phyloP scores from a whole-genome alignment of 1,140 invertebrate genomes.

The Lordiphosa collinella region DNA sequence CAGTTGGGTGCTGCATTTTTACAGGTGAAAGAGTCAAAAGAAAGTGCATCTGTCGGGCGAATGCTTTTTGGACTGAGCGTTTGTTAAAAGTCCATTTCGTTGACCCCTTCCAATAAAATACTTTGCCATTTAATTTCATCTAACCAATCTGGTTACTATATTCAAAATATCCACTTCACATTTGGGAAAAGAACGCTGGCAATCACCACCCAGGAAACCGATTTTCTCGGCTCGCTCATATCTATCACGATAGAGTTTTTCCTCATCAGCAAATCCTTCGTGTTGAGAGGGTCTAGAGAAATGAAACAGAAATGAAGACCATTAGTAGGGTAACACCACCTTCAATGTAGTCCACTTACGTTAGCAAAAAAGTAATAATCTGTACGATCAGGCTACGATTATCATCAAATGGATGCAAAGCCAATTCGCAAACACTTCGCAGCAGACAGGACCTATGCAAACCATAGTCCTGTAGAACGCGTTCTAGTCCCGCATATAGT shows the following conservation, averaged over 20 bases:
- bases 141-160: conserved; percentile 53
- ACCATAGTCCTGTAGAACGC: conserved; percentile 46
- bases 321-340: not conserved
- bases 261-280: conserved; percentile 54
- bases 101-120: not conserved
- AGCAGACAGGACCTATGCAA: conserved; percentile 64
- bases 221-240: conserved; percentile 68
- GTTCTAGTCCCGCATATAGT: conserved; percentile 55
- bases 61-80: no score
- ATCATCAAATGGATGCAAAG: conserved; percentile 65
- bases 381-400: conserved; percentile 52
- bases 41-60: no score
- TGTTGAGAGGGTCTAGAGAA: conserved; percentile 64
- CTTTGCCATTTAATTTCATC: conserved; percentile 40
- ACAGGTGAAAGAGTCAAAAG: no score
- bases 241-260: conserved; percentile 45
- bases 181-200: conserved; percentile 51
- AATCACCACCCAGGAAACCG: conserved; percentile 59
- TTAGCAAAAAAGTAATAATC: conserved; percentile 63
- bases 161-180: conserved; percentile 59
- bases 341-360: conserved; percentile 40
- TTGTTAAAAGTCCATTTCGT: no score
- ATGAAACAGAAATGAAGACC: not conserved
- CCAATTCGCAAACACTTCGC: conserved; percentile 68
- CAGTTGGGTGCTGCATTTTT: no score